Evolutionary conservation across 2,113 vertebrate genomes (phyloP).

Genomic region (Vulpes ferrilata): DNA sequence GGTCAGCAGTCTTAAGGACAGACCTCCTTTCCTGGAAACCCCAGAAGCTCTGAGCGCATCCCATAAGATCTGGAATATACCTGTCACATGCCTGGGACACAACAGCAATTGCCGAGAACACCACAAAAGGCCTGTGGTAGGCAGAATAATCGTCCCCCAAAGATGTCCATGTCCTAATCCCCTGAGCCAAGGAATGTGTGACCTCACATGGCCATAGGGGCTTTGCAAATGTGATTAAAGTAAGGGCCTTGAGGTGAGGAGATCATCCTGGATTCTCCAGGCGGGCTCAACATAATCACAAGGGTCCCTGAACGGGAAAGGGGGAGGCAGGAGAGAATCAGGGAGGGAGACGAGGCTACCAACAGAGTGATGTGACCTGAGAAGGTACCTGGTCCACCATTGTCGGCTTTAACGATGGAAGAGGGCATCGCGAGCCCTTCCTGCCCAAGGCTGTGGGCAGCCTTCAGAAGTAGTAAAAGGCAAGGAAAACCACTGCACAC

Average conservation of each 20-base stretch:
- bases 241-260: not conserved
- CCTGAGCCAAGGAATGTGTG: not conserved
- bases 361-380: not conserved
- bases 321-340: not conserved
- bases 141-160: accelerated
- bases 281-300: not conserved
- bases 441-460: not conserved
- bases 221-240: not conserved
- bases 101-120: not conserved
- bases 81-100: not conserved
- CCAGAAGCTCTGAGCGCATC: not conserved
- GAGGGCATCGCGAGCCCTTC: not conserved
- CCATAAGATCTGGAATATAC: not conserved
- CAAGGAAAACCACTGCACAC: not conserved
- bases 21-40: not conserved
- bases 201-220: not conserved
- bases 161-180: not conserved
- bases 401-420: not conserved
- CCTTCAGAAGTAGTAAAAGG: not conserved
- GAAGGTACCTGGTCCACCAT: not conserved
- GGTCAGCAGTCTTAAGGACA: not conserved
- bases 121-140: not conserved
- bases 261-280: not conserved
- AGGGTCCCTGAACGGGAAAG: not conserved
- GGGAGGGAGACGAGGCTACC: not conserved